Evolutionary conservation across 2,888 invertebrate species (phyloP), one percentile per base, ranked within the genome.

Genomic region (Heliconius cydno): DNA sequence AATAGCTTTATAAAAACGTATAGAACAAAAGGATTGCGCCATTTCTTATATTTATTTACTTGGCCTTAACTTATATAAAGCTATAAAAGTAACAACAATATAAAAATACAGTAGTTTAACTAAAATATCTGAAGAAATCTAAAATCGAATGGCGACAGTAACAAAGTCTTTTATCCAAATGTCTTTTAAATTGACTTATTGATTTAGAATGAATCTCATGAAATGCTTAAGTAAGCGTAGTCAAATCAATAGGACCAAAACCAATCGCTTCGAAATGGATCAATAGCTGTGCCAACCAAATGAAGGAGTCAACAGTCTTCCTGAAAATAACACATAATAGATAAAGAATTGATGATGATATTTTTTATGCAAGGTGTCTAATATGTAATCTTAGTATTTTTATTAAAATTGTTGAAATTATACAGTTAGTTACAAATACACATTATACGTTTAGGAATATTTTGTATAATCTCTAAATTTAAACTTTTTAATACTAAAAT

Each of bases 191-290:
- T 70, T 7, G 52, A 12, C 10, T 57, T 28, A 57, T 52, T 57
- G 28, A 72, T 72, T 57, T 57, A 57, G 57, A 13, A n/a, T 60
- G 34, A 73, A 60, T 73, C n/a, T 60, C 34, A 38, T 60, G 25
- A 57, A 60, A 60, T 73, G 57, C 52, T 60, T 72, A 57, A 57
- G 57, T 38, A 38, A 75, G 41, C 41, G 75, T 66, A 66, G 46
- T 28, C 41, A 65, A 66, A 65, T 66, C 38, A 66, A 66, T 75
- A 22, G 15, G 28, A 65, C 46, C 38, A 65, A 65, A 75, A 41
- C 25, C 38, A 41, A 70, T 65, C 28, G 25, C 25, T 65, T 7
- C 6, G 28, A 46, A 12, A 75, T 38, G 65, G 75, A 75, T 75
- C 75, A 65, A 75, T 65, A 75, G 25, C 41, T 63, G 28, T 46